Evolutionary conservation across 1,140 invertebrate genomes (phyloP), one percentile per base, ranked within the genome.

Genomic region (Notospermus geniculatus): DNA sequence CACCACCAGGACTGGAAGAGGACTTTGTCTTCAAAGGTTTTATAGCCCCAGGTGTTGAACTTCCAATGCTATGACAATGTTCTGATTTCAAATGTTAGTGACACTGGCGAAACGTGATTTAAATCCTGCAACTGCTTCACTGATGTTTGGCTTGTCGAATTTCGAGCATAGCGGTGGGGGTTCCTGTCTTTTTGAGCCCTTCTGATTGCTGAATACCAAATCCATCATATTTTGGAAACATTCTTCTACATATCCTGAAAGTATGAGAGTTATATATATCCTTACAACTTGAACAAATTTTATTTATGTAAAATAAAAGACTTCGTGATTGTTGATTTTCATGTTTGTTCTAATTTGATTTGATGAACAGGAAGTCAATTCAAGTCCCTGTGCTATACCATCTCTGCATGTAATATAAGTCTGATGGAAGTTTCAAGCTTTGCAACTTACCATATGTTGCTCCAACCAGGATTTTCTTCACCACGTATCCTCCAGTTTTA

Each of bases 401-500:
- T n/a, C n/a, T n/a, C n/a, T n/a, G n/a, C n/a, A n/a, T n/a, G n/a
- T n/a, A n/a, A n/a, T n/a, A n/a, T n/a, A n/a, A n/a, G n/a, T n/a
- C n/a, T n/a, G n/a, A n/a, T n/a, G n/a, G n/a, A n/a, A n/a, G n/a
- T n/a, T n/a, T n/a, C n/a, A n/a, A n/a, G n/a, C n/a, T n/a, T n/a
- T n/a, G n/a, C n/a, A n/a, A n/a, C 32, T 36, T 36, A 36, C 32
- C 32, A 15, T 36, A 36, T 36, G 32, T 36, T 36, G 32, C 32
- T 36, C 32, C 32, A 36, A 36, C 32, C 32, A 36, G 15, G 32
- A 36, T 36, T 36, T 36, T 36, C 32, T 36, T 36, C 5, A 36
- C 32, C 4, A 36, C 32, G 15, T 36, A 36, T 36, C 32, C 41
- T 39, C 58, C 64, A 22, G 60, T 66, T 36, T 61, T 63, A 25